A percentile compares a stretch with the other conserved stretches of the same genome.
phyloP scores from a whole-genome alignment of 1,140 invertebrate species.

The Lasioglossum baleicum region DNA sequence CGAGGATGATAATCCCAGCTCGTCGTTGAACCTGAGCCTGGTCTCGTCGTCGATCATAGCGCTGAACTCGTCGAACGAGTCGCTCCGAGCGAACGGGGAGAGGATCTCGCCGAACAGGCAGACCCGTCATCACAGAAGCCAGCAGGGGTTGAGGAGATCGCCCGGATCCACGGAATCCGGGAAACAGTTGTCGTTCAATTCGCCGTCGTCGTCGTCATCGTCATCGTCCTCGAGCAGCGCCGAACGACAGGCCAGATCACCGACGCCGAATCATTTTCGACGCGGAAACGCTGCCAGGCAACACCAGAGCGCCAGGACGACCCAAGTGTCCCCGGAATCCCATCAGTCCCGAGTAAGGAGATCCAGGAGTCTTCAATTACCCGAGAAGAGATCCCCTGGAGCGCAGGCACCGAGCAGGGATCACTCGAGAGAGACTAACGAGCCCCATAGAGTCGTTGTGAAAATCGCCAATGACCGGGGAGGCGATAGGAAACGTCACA shows the following conservation, averaged over 20 bases:
- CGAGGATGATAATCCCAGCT: slow-evolving; percentile 80
- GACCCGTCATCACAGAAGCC: slow-evolving; percentile 69
- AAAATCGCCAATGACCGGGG: slow-evolving; percentile 74
- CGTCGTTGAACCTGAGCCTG: slow-evolving; percentile 74
- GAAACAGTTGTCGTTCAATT: slow-evolving; percentile 76
- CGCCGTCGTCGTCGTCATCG: slow-evolving; percentile 78
- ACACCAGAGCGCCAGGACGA: slow-evolving; percentile 71
- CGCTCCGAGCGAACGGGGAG: slow-evolving; percentile 67
- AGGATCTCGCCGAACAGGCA: slow-evolving; percentile 76
- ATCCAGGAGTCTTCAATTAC: slow-evolving; percentile 81
- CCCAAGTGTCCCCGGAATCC: slow-evolving; percentile 74
- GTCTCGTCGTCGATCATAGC: slow-evolving; percentile 57
- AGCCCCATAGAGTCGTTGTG: slow-evolving; percentile 74
- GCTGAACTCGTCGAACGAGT: slow-evolving; percentile 72
- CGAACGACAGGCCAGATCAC: slow-evolving; percentile 73
- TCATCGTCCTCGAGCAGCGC: slow-evolving; percentile 78
- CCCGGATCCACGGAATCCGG: slow-evolving; percentile 77
- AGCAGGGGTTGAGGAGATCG: slow-evolving; percentile 74
- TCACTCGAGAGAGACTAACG: slow-evolving; percentile 70
- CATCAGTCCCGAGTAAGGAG: slow-evolving; percentile 78
- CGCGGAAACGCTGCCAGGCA: slow-evolving; percentile 65
- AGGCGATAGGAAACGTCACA: slow-evolving; percentile 67
- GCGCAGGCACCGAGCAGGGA: slow-evolving; percentile 65
- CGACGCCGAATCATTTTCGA: slow-evolving; percentile 73
- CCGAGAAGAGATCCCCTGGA: slow-evolving; percentile 79